Conservation (phyloP, 1,140 invertebrate genomes). For the Drosophila guanche region DNA sequence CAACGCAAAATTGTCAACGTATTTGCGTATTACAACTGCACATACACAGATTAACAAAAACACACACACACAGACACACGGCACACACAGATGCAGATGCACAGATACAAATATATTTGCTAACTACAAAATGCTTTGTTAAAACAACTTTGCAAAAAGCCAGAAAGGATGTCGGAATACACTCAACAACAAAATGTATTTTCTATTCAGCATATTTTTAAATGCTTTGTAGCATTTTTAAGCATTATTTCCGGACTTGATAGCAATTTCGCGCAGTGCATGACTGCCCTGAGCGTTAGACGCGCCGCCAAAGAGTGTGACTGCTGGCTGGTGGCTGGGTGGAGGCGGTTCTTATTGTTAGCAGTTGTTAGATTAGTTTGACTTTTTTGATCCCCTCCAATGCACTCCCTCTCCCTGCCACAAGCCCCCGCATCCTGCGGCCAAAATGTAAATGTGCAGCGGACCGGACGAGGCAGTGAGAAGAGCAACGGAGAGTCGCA, state of each 20-base stretch:
- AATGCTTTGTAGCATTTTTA: too few species aligned
- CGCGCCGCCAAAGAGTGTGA: conserved; percentile 15
- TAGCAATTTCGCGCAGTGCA: background rate
- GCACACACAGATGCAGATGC: conserved; percentile 5
- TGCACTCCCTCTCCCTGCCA: conserved; percentile 11
- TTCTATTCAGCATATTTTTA: too few species aligned
- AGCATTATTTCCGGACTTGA: too few species aligned
- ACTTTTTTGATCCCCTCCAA: conserved; percentile 61
- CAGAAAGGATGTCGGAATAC: background rate
- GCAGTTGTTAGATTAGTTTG: conserved; percentile 81
- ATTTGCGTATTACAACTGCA: conserved; percentile 5
- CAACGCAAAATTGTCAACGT: conserved; percentile 76
- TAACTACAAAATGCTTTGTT: conserved; percentile 76
- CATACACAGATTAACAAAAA: conserved; percentile 30
- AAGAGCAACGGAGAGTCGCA: conserved; percentile 18
- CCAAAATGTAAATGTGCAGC: conserved; percentile 75
- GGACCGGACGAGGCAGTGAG: conserved; percentile 20
- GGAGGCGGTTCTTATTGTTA: conserved; percentile 61
- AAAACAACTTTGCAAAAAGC: conserved; percentile 60
- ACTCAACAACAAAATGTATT: too few species aligned
- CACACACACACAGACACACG: conserved; percentile 7
- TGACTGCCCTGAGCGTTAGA: conserved; percentile 43
- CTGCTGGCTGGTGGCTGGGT: too few species aligned
- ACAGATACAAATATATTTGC: conserved; percentile 58
- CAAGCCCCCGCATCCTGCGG: conserved; percentile 6